A percentile compares a stretch with the other conserved stretches of the same genome.
These are phyloP conservation scores for Drosophila nr. perissopoda DNA, from an alignment of 2,888 invertebrate species.

Conservation along the genomic window DNA sequence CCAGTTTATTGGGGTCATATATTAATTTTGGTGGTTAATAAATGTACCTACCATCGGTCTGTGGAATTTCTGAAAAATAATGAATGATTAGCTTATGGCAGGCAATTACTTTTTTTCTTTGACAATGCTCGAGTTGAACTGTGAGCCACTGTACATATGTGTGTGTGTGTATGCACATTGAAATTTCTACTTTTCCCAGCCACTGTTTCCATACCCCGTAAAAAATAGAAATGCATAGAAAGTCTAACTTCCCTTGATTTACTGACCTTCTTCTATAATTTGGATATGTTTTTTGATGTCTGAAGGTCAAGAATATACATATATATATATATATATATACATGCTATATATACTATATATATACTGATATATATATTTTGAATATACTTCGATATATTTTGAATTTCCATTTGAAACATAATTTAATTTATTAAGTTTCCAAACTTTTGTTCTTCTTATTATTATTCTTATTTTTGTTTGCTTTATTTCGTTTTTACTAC, in stretches of 20 bases:
- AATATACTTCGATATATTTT: too few relatives aligned
- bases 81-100: too few relatives aligned
- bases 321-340: not conserved
- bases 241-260: not conserved
- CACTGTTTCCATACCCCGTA: slow-evolving; percentile 26
- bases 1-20: too few relatives aligned
- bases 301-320: not conserved
- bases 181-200: slow-evolving; percentile 69
- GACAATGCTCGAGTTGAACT: too few relatives aligned
- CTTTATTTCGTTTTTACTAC: not conserved
- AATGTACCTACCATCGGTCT: too few relatives aligned
- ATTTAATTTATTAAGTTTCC: not conserved
- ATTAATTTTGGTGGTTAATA: too few relatives aligned
- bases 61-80: too few relatives aligned
- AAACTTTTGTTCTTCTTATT: not conserved
- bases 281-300: not conserved
- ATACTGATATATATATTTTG: not conserved
- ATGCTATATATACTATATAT: not conserved
- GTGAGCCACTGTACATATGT: slow-evolving; percentile 24
- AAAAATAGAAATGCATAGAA: not conserved
- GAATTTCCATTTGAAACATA: not conserved
- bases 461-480: not conserved
- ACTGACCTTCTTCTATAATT: not conserved
- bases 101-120: too few relatives aligned
- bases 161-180: slow-evolving; percentile 69